These are phyloP conservation scores for Drosophila tristis DNA, from an alignment of 1,140 invertebrate species.

Conservation along the genomic window DNA sequence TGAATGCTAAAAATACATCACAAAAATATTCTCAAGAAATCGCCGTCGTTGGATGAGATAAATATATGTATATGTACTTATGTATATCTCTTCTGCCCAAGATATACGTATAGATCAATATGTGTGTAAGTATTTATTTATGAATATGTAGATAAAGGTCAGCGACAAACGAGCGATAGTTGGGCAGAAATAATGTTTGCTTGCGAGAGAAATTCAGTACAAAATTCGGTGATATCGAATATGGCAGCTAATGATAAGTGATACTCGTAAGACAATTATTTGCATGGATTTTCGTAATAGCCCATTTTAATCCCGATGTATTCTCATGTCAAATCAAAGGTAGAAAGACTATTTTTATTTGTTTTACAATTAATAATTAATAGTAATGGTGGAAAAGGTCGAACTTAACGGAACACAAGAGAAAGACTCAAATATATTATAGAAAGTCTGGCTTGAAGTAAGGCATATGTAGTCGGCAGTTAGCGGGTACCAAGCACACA, in stretches of 20 bases:
- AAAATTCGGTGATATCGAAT: too few relatives aligned
- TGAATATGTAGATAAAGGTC: conserved; percentile 53
- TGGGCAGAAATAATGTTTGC: conserved; percentile 22
- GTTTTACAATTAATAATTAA: too few relatives aligned
- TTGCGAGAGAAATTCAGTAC: neutral
- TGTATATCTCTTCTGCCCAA: too few relatives aligned
- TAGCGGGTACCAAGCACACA: conserved; percentile 21
- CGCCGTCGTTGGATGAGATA: conserved; percentile 13
- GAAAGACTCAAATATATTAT: neutral
- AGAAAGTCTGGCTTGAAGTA: conserved; percentile 10
- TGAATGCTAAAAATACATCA: conserved; percentile 70
- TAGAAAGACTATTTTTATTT: too few relatives aligned
- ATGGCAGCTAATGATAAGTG: too few relatives aligned
- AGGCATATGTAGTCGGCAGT: conserved; percentile 43
- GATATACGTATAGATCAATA: too few relatives aligned
- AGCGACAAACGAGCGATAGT: conserved; percentile 41
- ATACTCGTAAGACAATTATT: too few relatives aligned
- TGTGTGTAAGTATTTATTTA: conserved; percentile 10
- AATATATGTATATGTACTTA: conserved; percentile 23
- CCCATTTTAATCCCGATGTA: too few relatives aligned
- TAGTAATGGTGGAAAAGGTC: too few relatives aligned
- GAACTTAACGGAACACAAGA: too few relatives aligned
- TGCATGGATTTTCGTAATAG: too few relatives aligned
- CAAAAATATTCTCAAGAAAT: conserved; percentile 32
- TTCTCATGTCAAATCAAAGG: too few relatives aligned